Evolutionary conservation across 2,113 vertebrate species (phyloP), one percentile per base, ranked within the genome.

Genomic region (Xenopus tropicalis): DNA sequence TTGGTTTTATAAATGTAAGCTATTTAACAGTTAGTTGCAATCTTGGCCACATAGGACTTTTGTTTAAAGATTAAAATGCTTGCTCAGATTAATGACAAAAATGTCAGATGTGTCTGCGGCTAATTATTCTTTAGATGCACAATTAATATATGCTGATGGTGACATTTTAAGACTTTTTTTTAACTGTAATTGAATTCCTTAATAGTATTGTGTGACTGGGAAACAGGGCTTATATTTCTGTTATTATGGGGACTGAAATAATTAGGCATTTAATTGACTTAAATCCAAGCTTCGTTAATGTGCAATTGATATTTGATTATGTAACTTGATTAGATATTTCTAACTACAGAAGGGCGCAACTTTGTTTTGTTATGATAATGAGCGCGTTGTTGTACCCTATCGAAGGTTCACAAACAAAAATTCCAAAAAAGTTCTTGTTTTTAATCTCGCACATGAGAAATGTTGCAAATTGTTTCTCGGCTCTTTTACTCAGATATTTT

Each of bases 121-220:
- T 97, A 94, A 98, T 98, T 97, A 92, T 92, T 96, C 93, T 96
- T 96, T 93, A 94, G 93, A 91, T 89, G 88, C 82, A 78, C 93
- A 96, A 98, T 98, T 96, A 97, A 91, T 88, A 79, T 82, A 83
- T 89, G 92, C 91, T 86, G 89, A 94, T 92, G 81, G 54, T 93
- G 93, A 93, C 93, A 93, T 94, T 93, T 93, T 88, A 88, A 92
- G 93, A 88, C 88, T 88, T 86, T 87, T 87, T 89, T 82, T 86
- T n/a, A n/a, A 82, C 84, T 84, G 76, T 81, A 79, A 73, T 72
- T 82, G 81, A 81, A 84, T 82, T 72, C 42, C 48, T 54, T 51
- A 21, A 22, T 74, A 72, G 76, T 71, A 42, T 63, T 46, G 64
- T 64, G 70, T 72, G 70, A 72, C 61, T 17, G 44, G 29, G 61